A percentile compares a stretch with the other conserved stretches of the same genome.
These are phyloP conservation scores for Rhynchophorus ferrugineus DNA, from an alignment of 1,140 invertebrate genomes.

Conservation along the genomic window DNA sequence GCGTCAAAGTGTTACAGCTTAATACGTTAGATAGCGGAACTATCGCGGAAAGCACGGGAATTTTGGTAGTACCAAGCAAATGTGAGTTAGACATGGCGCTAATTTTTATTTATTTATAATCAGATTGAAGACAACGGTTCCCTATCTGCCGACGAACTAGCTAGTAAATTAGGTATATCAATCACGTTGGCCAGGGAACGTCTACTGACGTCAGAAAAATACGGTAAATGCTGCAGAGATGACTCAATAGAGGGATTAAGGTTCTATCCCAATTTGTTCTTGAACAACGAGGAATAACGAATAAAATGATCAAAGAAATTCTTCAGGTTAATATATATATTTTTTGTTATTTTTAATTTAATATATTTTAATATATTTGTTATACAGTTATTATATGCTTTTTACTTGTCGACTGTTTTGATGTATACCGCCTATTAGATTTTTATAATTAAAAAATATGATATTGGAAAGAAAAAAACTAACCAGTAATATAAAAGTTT, in stretches of 20 bases:
- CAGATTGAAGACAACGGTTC: slow-evolving; percentile 67
- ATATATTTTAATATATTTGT: neutral
- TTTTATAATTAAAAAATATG: too few species aligned
- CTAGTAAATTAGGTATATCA: slow-evolving; percentile 72
- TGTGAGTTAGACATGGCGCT: too few species aligned
- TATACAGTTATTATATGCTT: too few species aligned
- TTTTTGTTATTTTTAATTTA: slow-evolving; percentile 4
- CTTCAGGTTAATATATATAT: neutral
- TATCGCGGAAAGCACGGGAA: slow-evolving; percentile 61
- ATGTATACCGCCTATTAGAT: too few species aligned
- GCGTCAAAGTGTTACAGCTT: slow-evolving; percentile 82
- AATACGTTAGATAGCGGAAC: slow-evolving; percentile 69
- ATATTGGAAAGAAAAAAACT: too few species aligned
- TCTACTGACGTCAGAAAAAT: slow-evolving; percentile 72
- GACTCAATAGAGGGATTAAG: slow-evolving; percentile 87
- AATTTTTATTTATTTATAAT: too few species aligned
- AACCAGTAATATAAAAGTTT: too few species aligned
- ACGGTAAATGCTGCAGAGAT: slow-evolving; percentile 82
- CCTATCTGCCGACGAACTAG: slow-evolving; percentile 78
- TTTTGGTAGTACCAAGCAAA: too few species aligned
- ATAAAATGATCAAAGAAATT: neutral
- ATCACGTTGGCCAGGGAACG: slow-evolving; percentile 84
- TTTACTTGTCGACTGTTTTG: too few species aligned
- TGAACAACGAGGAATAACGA: slow-evolving; percentile 36
- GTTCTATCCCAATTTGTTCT: slow-evolving; percentile 87